Percentiles rank a stretch among this genome's conserved stretches.
Conservation (phyloP, 2,113 vertebrate species). For the Sakesphorus luctuosus region DNA sequence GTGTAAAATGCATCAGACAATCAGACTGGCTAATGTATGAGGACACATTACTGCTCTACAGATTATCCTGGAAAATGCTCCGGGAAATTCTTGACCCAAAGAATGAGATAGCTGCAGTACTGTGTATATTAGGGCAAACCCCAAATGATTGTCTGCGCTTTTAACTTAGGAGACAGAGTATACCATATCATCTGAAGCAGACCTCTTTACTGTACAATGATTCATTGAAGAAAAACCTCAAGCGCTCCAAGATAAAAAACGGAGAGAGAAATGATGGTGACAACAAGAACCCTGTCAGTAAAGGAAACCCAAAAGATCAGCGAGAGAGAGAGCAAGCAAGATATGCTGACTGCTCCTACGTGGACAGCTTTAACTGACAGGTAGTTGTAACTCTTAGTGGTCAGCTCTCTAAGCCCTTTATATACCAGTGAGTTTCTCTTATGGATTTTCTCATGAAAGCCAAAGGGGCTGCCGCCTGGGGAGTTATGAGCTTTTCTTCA, state of each 20-base stretch:
- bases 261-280: neutral
- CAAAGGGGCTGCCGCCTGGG: neutral
- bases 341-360: neutral
- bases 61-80: conserved; percentile 29
- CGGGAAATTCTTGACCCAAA: conserved; percentile 36
- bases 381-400: neutral
- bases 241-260: neutral
- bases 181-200: neutral
- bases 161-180: conserved; percentile 33
- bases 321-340: neutral
- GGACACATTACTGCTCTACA: neutral
- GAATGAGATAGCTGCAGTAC: conserved; percentile 20
- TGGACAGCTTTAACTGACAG: neutral
- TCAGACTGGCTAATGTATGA: neutral
- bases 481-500: neutral
- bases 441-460: neutral
- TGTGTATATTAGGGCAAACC: conserved; percentile 16
- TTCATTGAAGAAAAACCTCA: neutral
- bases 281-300: neutral
- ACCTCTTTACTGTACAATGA: neutral
- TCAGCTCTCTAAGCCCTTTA: neutral
- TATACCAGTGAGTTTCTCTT: neutral
- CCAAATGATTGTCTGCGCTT: conserved; percentile 10
- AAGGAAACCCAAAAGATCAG: neutral
- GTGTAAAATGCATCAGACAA: neutral